Evolutionary conservation across 2,888 invertebrate genomes (phyloP).

Genomic region (Coenonympha glycerion): DNA sequence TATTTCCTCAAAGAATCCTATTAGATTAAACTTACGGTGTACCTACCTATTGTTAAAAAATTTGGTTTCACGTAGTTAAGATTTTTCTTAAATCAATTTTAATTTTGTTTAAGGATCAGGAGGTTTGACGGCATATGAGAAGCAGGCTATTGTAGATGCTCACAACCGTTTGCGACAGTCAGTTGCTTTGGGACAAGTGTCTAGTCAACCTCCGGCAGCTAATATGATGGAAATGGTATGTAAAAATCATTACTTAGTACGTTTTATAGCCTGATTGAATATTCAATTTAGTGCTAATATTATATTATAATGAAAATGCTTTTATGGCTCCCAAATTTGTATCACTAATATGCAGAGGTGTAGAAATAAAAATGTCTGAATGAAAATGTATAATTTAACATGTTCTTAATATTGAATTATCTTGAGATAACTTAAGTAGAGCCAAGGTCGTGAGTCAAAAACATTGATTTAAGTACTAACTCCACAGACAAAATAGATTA

Average conservation of each 20-base stretch:
- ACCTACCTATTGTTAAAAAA: neutral
- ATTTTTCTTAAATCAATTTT: constrained; percentile 3
- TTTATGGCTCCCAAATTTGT: constrained; percentile 10
- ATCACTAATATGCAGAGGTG: neutral
- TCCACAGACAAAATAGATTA: no score
- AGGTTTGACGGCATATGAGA: constrained; percentile 82
- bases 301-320: constrained; percentile 13
- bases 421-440: no score
- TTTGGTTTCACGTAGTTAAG: neutral
- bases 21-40: no score
- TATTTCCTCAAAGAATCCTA: neutral
- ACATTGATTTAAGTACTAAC: no score
- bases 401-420: no score
- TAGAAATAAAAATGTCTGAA: constrained; percentile 3
- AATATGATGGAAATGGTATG: constrained; percentile 91
- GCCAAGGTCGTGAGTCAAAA: no score
- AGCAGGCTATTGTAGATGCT: constrained; percentile 84
- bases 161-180: constrained; percentile 88
- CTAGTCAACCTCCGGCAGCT: constrained; percentile 84
- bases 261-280: constrained; percentile 15
- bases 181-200: constrained; percentile 85
- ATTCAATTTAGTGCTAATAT: constrained; percentile 14
- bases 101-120: constrained; percentile 75
- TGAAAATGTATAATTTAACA: no score
- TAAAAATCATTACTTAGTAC: constrained; percentile 15